Base-by-base conservation (phyloP, 2,888 invertebrate species). In the Rhabditoides inermis region DNA sequence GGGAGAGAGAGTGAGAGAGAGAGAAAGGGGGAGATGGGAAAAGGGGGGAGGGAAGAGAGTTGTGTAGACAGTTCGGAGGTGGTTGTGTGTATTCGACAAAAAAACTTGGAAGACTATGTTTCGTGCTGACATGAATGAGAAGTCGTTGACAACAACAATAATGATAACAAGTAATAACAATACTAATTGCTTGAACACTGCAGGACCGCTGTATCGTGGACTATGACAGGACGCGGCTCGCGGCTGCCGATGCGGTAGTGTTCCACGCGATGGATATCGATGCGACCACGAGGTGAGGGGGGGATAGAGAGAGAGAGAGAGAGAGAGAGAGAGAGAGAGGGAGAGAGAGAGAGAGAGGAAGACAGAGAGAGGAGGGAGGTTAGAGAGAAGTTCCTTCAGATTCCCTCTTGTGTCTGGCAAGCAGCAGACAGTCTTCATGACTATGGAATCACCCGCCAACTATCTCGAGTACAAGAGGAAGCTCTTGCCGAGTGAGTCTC, bases 161-260 rank as follows among this genome's bases (percentile, higher is more conserved):
- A n/a, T n/a, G n/a, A n/a, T n/a, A n/a, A n/a, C n/a, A n/a, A n/a
- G n/a, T n/a, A n/a, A n/a, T n/a, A n/a, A n/a, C n/a, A n/a, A n/a
- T n/a, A n/a, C n/a, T n/a, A n/a, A n/a, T n/a, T n/a, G n/a, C n/a
- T n/a, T n/a, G n/a, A n/a, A n/a, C n/a, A n/a, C n/a, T n/a, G 0
- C 78, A 78, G 18, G 84, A 85, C 69, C 86, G 86, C 69, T 67
- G 78, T 52, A 60, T 72, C 7, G 78, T 86, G 59, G 82, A 83
- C 10, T 84, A 84, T 55, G 67, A 82, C 3, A 78, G 81, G 10
- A 61, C 67, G 3, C 77, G 79, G 22, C 61, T 84, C 12, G 55
- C 75, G 0, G 71, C 70, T 5, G 84, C 85, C 0, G 85, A 86
- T 70, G 84, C 85, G 1, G 84, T 86, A 0, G 66, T 84, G 18